phyloP scores from a whole-genome alignment of 2,888 invertebrate genomes.

The Bhutanitis thaidina region DNA sequence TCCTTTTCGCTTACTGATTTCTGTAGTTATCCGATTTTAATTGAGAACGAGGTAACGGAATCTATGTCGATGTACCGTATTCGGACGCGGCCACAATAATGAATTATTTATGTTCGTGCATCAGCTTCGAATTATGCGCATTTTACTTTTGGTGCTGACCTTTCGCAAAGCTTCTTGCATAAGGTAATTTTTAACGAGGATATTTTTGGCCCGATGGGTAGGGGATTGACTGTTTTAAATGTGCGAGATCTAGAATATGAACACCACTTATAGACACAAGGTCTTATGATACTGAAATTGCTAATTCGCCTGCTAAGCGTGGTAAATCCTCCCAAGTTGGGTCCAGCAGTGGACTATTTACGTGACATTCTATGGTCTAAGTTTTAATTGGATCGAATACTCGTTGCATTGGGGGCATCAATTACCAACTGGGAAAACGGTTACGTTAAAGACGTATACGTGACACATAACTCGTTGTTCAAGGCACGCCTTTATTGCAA shows the following conservation, averaged over 20 bases:
- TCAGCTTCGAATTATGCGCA: conserved; percentile 31
- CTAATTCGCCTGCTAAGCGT: too few species aligned
- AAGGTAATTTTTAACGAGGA: neutral
- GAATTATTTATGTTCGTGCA: conserved; percentile 36
- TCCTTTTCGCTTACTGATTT: too few species aligned
- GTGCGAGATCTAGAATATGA: too few species aligned
- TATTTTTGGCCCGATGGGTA: neutral
- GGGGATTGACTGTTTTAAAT: too few species aligned
- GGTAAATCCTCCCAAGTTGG: too few species aligned
- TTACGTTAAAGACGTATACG: conserved; percentile 38
- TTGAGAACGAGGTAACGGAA: conserved; percentile 22
- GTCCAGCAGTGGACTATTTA: too few species aligned
- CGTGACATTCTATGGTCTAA: neutral
- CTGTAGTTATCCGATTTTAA: neutral
- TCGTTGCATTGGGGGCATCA: conserved; percentile 48
- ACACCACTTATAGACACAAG: too few species aligned
- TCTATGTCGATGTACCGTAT: conserved; percentile 39
- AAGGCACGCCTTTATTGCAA: conserved; percentile 9
- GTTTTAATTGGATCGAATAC: conserved; percentile 36
- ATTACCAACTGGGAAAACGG: conserved; percentile 42
- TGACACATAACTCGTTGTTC: conserved; percentile 35
- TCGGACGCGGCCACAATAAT: conserved; percentile 34
- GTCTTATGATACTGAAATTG: too few species aligned
- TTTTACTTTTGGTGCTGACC: conserved; percentile 24
- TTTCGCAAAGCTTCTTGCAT: conserved; percentile 5